Evolutionary conservation across 2,888 invertebrate genomes (phyloP), one percentile per base, ranked within the genome.

Genomic region (Drosophila setosimentum): DNA sequence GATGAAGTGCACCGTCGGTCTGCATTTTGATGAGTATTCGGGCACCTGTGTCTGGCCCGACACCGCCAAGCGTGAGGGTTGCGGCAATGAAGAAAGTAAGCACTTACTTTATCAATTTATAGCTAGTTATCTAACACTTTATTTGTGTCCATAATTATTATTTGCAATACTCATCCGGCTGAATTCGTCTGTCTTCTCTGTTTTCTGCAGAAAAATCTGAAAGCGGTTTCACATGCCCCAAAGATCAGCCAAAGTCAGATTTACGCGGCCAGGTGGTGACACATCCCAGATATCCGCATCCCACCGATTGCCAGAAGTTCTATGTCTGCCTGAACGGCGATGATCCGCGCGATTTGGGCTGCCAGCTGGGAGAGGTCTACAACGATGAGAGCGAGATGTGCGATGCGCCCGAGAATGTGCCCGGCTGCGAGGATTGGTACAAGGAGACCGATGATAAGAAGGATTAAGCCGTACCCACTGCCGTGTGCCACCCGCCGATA

Each of bases 1-100:
- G 92, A 96, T 95, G 90, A 96, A 95, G 82, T 98, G 98, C 92
- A 97, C 98, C n/a, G 95, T 96, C 77, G 98, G 98, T 33, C 95
- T 98, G 48, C 97, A 97, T 93, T 98, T 98, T 93, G 97, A 98
- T 91, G 97, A 98, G 92, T 97, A 96, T 93, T 95, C 96, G 50
- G 98, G 98, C 65, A 97, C 97, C 62, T 98, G 98, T 92, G 97
- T 97, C 61, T 98, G 98, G 98, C 97, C 98, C 5, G 96, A 96
- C 71, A 93, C 96, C 16, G 96, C 96, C 42, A 96, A 95, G 80
- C 95, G 97, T 88, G 94, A 95, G 90, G 97, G 96, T 85, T 97
- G 96, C 93, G 94, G 96, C 92, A 93, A 92, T 53, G 59, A 33
- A 35, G 94, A 93, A 30, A 94, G 95, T 95, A 91, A 94, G 94